Percentiles rank a stretch among this genome's conserved stretches.
Conservation (phyloP, 2,888 invertebrate species). For the Gymnoscelis rufifasciata region DNA sequence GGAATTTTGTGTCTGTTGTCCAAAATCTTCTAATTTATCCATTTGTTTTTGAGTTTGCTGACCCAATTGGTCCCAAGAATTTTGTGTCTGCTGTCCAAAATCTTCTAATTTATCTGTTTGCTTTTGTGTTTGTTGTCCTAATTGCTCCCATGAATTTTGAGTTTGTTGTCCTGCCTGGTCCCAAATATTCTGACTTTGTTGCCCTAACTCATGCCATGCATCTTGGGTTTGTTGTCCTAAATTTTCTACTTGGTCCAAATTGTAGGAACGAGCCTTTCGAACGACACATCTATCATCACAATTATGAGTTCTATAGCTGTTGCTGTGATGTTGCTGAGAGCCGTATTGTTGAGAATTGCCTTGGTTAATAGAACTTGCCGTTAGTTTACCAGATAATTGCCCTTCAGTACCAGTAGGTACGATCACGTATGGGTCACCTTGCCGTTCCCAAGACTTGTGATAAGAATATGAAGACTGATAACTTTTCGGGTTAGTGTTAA, state of each 20-base stretch:
- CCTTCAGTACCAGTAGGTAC: constrained; percentile 46
- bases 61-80: constrained; percentile 1
- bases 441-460: constrained; percentile 74
- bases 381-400: constrained; percentile 49
- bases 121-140: background rate
- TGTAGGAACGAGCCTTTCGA: constrained; percentile 54
- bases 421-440: constrained; percentile 72
- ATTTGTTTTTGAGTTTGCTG: constrained; percentile 35
- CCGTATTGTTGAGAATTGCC: constrained; percentile 44
- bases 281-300: constrained; percentile 54
- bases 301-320: constrained; percentile 29
- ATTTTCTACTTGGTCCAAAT: constrained; percentile 17
- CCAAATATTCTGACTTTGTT: background rate
- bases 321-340: constrained; percentile 39
- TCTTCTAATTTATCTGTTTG: constrained; percentile 26
- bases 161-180: background rate
- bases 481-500: constrained; percentile 56
- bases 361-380: constrained; percentile 39
- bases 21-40: constrained; percentile 35
- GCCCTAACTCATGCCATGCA: constrained; percentile 17
- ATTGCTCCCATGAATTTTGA: constrained; percentile 13
- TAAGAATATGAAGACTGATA: constrained; percentile 74
- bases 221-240: constrained; percentile 38
- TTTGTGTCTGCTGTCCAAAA: constrained; percentile 37
- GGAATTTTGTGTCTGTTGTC: constrained; percentile 39